Evolutionary conservation across 1,140 invertebrate genomes (phyloP), one percentile per base, ranked within the genome.

Genomic region (Leptinotarsa undecemlineata): DNA sequence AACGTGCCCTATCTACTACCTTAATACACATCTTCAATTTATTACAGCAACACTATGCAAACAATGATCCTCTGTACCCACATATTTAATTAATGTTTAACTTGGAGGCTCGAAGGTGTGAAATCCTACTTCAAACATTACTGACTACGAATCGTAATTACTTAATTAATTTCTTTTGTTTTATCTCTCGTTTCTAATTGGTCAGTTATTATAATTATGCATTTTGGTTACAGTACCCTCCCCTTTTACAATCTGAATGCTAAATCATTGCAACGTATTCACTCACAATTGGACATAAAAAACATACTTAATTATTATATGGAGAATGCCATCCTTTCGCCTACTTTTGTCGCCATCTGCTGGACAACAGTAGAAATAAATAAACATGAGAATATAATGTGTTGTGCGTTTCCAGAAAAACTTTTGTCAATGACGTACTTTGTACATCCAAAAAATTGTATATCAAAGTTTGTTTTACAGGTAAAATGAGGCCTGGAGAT

Each of bases 1-100:
- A 72, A 72, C 71, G 71, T 72, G 71, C 71, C 71, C 23, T 72
- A 72, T 72, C 71, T 66, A 15, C 57, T 20, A 48, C 60, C 71
- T 63, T 64, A 72, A 64, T 47, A 64, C 71, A 48, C 60, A 64
- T 72, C 60, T 64, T 48, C 19, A 72, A 66, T 72, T 72, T 64
- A 72, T 48, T 63, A 72, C 51, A 23, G n/a, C 62, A 48, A 72
- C 71, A 71, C 1, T 72, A 72, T 72, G 71, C 71, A 64, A 72
- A 72, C 62, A 19, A 51, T 20, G 60, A 62, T 61, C 71, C 57
- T 48, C 51, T 61, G 61, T 64, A 26, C 11, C 47, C 69, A 60
- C 51, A 71, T 47, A 63, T 64, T 72, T 64, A 63, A 72, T 72
- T 66, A 71, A 72, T 72, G 26, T 64, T 48, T 72, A 33, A 20